Percentiles rank a stretch among this genome's conserved stretches.
phyloP scores from a whole-genome alignment of 2,888 invertebrate species.

The Drosophila birchii region DNA sequence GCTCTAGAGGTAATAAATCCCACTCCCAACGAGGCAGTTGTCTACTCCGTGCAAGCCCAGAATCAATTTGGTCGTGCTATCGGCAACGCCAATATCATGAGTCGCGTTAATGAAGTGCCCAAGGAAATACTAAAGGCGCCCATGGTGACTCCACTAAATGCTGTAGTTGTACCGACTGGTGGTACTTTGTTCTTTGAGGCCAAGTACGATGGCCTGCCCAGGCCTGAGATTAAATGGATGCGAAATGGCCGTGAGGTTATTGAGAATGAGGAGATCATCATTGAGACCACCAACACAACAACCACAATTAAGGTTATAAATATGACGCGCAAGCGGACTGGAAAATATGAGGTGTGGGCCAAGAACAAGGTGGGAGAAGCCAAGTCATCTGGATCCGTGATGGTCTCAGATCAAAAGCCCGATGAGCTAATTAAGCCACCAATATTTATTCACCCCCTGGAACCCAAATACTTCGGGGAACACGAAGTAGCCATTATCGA shows the following conservation, averaged over 20 bases:
- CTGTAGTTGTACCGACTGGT: slow-evolving; percentile 89
- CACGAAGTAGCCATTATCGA: slow-evolving; percentile 93
- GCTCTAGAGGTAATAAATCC: slow-evolving; percentile 88
- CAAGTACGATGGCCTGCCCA: slow-evolving; percentile 89
- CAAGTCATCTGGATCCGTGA: slow-evolving; percentile 92
- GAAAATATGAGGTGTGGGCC: slow-evolving; percentile 95
- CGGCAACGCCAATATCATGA: slow-evolving; percentile 90
- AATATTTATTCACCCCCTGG: slow-evolving; percentile 89
- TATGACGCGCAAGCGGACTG: slow-evolving; percentile 90
- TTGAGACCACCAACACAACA: slow-evolving; percentile 87
- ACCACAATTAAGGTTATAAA: slow-evolving; percentile 89
- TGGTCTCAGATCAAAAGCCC: slow-evolving; percentile 87
- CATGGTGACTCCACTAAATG: slow-evolving; percentile 91
- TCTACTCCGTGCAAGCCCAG: slow-evolving; percentile 89
- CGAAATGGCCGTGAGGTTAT: slow-evolving; percentile 92
- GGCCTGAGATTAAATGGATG: slow-evolving; percentile 92
- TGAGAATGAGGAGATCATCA: slow-evolving; percentile 87
- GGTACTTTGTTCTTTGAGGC: slow-evolving; percentile 89
- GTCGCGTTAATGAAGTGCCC: slow-evolving; percentile 84
- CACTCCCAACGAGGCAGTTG: slow-evolving; percentile 88
- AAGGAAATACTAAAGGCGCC: slow-evolving; percentile 87
- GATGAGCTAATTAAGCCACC: slow-evolving; percentile 89
- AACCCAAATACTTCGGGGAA: slow-evolving; percentile 89
- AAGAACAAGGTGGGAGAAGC: slow-evolving; percentile 91
- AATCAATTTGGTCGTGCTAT: slow-evolving; percentile 91